phyloP scores from a whole-genome alignment of 2,888 invertebrate species.

The Eupithecia vulgata region DNA sequence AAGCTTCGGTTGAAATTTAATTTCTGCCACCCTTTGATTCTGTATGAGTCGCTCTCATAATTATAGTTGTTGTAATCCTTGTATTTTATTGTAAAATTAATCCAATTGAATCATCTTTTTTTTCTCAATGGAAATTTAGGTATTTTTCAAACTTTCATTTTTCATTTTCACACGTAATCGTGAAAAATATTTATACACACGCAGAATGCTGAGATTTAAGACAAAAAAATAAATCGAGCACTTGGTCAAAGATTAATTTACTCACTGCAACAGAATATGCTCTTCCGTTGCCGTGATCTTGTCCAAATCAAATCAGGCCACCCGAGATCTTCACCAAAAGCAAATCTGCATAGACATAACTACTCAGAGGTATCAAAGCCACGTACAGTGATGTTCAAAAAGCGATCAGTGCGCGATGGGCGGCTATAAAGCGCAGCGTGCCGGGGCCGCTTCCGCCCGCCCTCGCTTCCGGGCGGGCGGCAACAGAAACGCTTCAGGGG shows the following conservation, averaged over 20 bases:
- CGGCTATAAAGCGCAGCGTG: constrained; percentile 44
- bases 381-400: constrained; percentile 18
- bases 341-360: constrained; percentile 4
- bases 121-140: neutral
- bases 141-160: neutral
- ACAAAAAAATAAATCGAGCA: no score
- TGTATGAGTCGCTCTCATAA: neutral
- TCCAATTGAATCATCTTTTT: neutral
- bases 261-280: neutral
- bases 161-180: neutral
- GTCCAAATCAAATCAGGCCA: neutral
- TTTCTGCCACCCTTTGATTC: neutral
- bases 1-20: neutral
- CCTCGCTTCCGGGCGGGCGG: constrained; percentile 44
- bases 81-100: no score
- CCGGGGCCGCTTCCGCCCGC: constrained; percentile 44
- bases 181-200: no score
- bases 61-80: neutral
- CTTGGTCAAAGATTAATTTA: neutral
- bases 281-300: neutral
- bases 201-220: no score
- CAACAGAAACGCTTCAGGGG: constrained; percentile 24
- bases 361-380: neutral
- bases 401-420: constrained; percentile 27
- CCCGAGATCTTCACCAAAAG: neutral